Base-by-base conservation (phyloP, 2,113 vertebrate species). In the Conger conger region DNA sequence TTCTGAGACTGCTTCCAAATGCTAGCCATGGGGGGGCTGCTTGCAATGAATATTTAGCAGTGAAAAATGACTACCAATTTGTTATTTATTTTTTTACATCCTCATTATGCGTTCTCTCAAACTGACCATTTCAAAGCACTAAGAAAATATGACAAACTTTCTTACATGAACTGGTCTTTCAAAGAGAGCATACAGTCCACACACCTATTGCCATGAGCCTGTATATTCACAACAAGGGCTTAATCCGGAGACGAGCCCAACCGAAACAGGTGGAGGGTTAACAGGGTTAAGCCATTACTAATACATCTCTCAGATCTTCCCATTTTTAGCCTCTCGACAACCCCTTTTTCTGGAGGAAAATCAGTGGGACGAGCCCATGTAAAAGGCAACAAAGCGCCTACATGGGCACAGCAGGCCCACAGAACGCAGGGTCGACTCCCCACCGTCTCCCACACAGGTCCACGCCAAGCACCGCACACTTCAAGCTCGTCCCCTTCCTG, bases 271-370 rank as follows among this genome's bases (percentile, higher is more conserved):
- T 73, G 68, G n/a, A 17, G 68, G 68, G n/a, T 30, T 73, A 33
- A 73, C 68, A 33, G 68, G 68, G 68, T 73, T 73, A 73, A 73
- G 68, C 68, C 68, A 73, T 73, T 73, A 73, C 27, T 73, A 33
- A 73, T 11, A 33, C 68, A 11, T 27, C n/a, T 73, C 68, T 73
- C 27, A 73, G 68, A 73, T 73, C 68, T 73, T 73, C n/a, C 68
- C 68, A 8, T 73, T 9, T 73, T 33, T 73, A 73, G 68, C 27
- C 68, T 9, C 57, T 11, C 68, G 2, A 73, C 68, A 73, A 73
- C 27, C 68, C 27, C 2, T 1, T 73, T 73, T 73, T 73, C 33
- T 13, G 68, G n/a, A 27, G 68, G n/a, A 73, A 73, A 73, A 73
- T 73, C 68, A 73, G 30, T 33, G 20, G n/a, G 68, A 73, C 68